Evolutionary conservation across 1,140 invertebrate genomes (phyloP).

Genomic region (Thaumetopoea pityocampa): DNA sequence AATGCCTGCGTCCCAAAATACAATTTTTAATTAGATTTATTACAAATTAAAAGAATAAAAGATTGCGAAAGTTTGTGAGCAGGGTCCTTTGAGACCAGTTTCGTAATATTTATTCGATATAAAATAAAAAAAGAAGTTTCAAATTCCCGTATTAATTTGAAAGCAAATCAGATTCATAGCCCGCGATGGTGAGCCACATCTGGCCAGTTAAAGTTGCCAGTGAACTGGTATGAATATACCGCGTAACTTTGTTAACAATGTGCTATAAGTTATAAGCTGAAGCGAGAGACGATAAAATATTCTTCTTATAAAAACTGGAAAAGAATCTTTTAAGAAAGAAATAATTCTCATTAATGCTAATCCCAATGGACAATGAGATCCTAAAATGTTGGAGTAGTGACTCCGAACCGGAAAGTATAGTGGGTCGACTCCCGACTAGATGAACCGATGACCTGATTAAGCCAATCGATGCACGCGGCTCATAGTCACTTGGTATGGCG

Average conservation of each 20-base stretch:
- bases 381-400: no score
- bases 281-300: no score
- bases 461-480: no score
- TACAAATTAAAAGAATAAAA: constrained; percentile 15
- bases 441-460: no score
- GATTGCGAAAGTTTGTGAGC: constrained; percentile 13
- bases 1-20: no score
- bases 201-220: constrained; percentile 58
- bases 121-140: constrained; percentile 30
- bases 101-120: constrained; percentile 21
- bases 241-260: constrained; percentile 44
- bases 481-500: no score
- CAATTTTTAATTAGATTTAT: constrained; percentile 17
- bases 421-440: no score
- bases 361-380: no score
- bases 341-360: no score
- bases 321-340: no score
- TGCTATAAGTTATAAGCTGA: constrained; percentile 11
- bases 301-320: no score
- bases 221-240: constrained; percentile 51
- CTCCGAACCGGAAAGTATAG: no score
- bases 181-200: constrained; percentile 37
- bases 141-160: constrained; percentile 33
- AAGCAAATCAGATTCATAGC: constrained; percentile 43
- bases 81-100: constrained; percentile 13